Conservation (phyloP, 2,113 vertebrate species). For the Urocolius indicus region DNA sequence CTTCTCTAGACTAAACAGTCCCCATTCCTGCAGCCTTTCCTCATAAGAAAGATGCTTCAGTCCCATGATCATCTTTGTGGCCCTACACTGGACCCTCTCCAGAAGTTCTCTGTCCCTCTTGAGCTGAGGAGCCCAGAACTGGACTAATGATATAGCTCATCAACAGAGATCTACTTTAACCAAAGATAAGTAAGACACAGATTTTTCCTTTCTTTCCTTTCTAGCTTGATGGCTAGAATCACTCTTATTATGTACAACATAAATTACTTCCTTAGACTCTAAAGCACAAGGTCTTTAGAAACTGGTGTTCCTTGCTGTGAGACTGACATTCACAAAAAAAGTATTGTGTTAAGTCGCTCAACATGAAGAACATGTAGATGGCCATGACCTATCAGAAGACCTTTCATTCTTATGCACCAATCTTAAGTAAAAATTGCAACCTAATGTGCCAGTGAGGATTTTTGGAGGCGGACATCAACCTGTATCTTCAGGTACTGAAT, state of each 20-base stretch:
- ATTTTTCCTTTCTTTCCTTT: neutral
- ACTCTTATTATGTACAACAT: neutral
- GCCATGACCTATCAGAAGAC: neutral
- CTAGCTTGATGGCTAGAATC: neutral
- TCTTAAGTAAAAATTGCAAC: neutral
- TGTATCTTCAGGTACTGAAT: neutral
- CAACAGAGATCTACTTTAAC: fast-evolving
- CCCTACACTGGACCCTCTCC: too few species aligned
- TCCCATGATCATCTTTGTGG: too few species aligned
- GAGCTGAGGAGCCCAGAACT: too few species aligned
- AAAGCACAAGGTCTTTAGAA: neutral
- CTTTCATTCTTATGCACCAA: neutral
- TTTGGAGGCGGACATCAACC: neutral
- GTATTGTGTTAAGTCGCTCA: neutral
- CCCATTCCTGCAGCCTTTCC: too few species aligned
- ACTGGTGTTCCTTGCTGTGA: fast-evolving
- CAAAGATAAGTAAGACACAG: neutral
- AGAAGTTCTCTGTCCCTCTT: too few species aligned
- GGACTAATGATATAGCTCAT: neutral
- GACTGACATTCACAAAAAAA: neutral
- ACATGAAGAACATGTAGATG: neutral
- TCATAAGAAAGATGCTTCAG: too few species aligned
- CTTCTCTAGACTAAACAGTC: too few species aligned
- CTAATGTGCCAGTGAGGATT: neutral
- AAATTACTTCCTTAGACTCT: neutral